phyloP scores from a whole-genome alignment of 2,113 vertebrate genomes.

The Suricata suricatta region DNA sequence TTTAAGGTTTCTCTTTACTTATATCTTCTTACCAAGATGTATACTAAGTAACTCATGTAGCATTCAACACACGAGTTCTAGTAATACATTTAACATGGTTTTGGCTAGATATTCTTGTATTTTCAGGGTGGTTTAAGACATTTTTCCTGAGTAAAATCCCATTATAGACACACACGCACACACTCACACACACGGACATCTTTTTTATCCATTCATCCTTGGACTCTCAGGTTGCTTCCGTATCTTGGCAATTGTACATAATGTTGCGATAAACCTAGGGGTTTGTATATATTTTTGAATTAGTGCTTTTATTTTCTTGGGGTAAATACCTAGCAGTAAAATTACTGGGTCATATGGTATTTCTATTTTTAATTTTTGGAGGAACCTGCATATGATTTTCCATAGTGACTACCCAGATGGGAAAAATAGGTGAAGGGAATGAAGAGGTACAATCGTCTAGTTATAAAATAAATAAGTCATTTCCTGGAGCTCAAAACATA shows the following conservation, averaged over 20 bases:
- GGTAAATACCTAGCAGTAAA: neutral
- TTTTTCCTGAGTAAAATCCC: neutral
- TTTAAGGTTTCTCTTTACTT: neutral
- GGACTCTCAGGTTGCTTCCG: neutral
- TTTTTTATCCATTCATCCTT: neutral
- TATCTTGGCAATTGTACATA: neutral
- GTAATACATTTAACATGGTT: neutral
- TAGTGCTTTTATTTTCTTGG: neutral
- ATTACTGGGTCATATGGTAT: neutral
- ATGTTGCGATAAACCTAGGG: neutral
- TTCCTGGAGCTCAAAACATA: neutral
- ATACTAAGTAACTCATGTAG: neutral
- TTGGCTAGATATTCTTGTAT: neutral
- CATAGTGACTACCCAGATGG: neutral
- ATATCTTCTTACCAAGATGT: neutral
- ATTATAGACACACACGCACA: neutral
- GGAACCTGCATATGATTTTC: neutral
- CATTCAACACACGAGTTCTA: neutral
- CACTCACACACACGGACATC: neutral
- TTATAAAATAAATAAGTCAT: neutral
- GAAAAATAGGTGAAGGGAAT: neutral
- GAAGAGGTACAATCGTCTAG: neutral
- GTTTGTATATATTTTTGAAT: neutral
- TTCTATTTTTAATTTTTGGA: neutral
- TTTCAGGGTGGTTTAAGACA: neutral